Percentiles rank a stretch among this genome's conserved stretches.
These are phyloP conservation scores for Hiodon tergisus DNA, from an alignment of 2,113 vertebrate species.

Conservation along the genomic window DNA sequence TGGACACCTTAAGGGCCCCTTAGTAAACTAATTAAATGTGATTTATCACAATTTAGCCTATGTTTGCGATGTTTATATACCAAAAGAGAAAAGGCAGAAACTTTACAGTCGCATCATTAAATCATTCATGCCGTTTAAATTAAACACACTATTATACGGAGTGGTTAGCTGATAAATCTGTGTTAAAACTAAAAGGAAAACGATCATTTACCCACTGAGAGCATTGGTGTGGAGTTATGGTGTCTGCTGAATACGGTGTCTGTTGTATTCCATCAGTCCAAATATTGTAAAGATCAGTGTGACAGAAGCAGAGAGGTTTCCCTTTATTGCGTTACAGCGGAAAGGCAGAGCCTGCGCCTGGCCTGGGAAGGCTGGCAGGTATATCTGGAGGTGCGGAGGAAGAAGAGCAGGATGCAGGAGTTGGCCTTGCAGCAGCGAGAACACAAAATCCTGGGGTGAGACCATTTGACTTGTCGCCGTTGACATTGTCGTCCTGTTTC, in stretches of 20 bases:
- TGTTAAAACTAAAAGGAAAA: too few relatives aligned
- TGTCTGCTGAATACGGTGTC: slow-evolving; percentile 12
- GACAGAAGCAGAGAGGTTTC: neutral
- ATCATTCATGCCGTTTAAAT: too few relatives aligned
- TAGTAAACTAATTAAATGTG: too few relatives aligned
- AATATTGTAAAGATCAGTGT: neutral
- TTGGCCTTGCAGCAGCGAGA: slow-evolving; percentile 60
- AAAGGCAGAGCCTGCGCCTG: slow-evolving; percentile 38
- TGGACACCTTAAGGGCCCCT: too few relatives aligned
- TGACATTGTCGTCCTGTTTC: neutral
- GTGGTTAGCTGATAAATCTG: too few relatives aligned
- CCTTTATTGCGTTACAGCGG: slow-evolving; percentile 39
- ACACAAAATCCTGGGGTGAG: slow-evolving; percentile 56
- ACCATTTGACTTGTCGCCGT: neutral
- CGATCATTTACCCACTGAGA: too few relatives aligned
- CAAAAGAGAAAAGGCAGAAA: too few relatives aligned
- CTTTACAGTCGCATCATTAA: too few relatives aligned
- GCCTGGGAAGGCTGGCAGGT: slow-evolving; percentile 71
- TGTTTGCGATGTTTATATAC: too few relatives aligned
- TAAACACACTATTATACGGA: too few relatives aligned
- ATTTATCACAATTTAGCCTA: too few relatives aligned
- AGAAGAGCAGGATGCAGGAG: slow-evolving; percentile 60
- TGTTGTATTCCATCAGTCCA: neutral
- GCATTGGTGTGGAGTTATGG: too few relatives aligned
- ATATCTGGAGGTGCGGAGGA: slow-evolving; percentile 62